Evolutionary conservation across 1,140 invertebrate species (phyloP).

Genomic region (Tetranychus urticae): DNA sequence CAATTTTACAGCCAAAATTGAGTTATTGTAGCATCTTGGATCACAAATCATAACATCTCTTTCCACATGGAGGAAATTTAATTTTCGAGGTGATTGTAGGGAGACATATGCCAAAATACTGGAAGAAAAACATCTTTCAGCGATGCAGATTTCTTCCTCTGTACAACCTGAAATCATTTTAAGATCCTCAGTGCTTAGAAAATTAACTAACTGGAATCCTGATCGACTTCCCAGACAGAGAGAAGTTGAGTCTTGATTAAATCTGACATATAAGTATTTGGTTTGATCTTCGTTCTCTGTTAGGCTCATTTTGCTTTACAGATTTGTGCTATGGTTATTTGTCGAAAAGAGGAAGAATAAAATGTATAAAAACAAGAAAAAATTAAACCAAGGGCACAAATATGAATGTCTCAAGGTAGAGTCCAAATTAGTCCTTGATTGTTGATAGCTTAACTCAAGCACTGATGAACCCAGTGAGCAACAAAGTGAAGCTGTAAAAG

Average conservation of each 20-base stretch:
- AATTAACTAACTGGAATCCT: slow-evolving; percentile 65
- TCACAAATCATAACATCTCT: slow-evolving; percentile 88
- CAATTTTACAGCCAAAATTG: slow-evolving; percentile 82
- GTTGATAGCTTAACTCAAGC: background rate
- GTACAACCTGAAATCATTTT: slow-evolving; percentile 66
- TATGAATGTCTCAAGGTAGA: background rate
- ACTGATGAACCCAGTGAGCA: background rate
- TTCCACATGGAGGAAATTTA: slow-evolving; percentile 92
- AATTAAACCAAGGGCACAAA: background rate
- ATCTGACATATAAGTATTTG: background rate
- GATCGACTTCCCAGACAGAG: slow-evolving; percentile 65
- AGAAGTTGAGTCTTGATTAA: slow-evolving; percentile 17
- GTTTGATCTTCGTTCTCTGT: background rate
- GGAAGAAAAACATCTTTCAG: slow-evolving; percentile 87
- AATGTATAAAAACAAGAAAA: background rate
- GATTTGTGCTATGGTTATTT: background rate
- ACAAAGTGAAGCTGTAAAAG: background rate
- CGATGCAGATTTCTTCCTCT: slow-evolving; percentile 68
- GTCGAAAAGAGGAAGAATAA: background rate
- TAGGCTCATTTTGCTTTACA: background rate
- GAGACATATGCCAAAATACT: slow-evolving; percentile 87
- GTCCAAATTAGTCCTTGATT: background rate
- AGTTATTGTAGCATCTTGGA: slow-evolving; percentile 91
- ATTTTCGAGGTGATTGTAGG: slow-evolving; percentile 63
- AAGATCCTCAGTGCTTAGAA: slow-evolving; percentile 56